phyloP scores from a whole-genome alignment of 2,888 invertebrate species.

The Actias luna region DNA sequence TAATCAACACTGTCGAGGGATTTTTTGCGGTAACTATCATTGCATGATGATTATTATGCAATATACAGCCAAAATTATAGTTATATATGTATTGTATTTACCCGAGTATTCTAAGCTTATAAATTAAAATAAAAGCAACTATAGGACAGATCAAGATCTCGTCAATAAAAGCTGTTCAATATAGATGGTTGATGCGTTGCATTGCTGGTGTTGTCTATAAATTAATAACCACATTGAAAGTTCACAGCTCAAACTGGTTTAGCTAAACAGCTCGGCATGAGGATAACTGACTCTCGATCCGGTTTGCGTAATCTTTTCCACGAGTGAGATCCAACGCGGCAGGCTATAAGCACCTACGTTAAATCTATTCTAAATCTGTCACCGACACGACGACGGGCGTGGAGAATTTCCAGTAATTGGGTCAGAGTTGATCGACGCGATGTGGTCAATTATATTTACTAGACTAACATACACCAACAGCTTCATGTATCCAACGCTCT shows the following conservation, averaged over 20 bases:
- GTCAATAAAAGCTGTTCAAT: too few species aligned
- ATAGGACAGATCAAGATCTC: too few species aligned
- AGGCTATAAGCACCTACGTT: constrained; percentile 5
- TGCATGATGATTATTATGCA: too few species aligned
- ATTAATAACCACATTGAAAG: background rate
- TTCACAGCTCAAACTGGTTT: background rate
- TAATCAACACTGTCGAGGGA: too few species aligned
- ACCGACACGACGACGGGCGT: constrained; percentile 31
- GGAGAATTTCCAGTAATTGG: constrained; percentile 41
- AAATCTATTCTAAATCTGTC: constrained; percentile 32
- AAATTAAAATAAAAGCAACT: too few species aligned
- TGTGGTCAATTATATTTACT: constrained; percentile 14
- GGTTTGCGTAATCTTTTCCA: constrained; percentile 9
- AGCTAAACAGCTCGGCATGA: background rate
- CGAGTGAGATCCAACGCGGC: constrained; percentile 2
- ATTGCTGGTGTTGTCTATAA: background rate
- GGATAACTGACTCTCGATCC: constrained; percentile 3
- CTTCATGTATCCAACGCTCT: background rate
- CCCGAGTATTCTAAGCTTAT: too few species aligned
- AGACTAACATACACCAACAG: background rate
- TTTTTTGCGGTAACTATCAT: too few species aligned
- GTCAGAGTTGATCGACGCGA: constrained; percentile 43
- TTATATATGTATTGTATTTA: too few species aligned
- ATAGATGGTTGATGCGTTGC: too few species aligned
- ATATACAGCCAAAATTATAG: too few species aligned